A percentile compares a stretch with the other conserved stretches of the same genome.
Evolutionary conservation across 2,113 vertebrate genomes (phyloP).

Genomic region (Hemiprocne comata): DNA sequence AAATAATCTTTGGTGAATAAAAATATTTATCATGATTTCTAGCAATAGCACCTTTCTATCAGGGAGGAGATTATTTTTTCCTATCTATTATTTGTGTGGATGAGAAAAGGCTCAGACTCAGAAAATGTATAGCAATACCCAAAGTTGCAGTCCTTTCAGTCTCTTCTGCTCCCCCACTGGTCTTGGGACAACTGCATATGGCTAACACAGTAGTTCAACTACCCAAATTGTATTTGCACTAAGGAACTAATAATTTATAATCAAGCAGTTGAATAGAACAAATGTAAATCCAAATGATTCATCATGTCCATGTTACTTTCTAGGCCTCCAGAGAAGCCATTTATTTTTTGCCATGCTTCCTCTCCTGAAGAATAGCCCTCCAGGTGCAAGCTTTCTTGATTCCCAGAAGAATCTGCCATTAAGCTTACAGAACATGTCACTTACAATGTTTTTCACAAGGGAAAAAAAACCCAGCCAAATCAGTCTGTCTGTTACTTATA

Average conservation of each 20-base stretch:
- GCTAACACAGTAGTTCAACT: neutral
- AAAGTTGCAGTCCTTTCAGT: neutral
- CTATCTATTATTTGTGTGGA: neutral
- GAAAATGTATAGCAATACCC: neutral
- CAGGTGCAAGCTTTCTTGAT: neutral
- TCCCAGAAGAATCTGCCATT: neutral
- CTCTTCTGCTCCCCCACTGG: neutral
- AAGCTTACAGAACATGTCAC: neutral
- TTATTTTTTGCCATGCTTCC: slow-evolving; percentile 8
- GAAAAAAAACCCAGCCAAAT: neutral
- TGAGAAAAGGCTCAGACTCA: neutral
- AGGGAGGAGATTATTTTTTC: neutral
- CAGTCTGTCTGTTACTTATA: neutral
- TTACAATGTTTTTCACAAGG: neutral
- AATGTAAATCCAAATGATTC: neutral
- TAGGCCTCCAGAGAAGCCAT: neutral
- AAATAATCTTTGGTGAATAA: neutral
- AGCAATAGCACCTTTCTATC: neutral
- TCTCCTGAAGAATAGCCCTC: neutral
- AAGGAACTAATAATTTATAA: neutral
- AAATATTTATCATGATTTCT: neutral
- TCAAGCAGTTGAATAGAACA: neutral
- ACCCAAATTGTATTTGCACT: neutral
- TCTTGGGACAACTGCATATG: neutral
- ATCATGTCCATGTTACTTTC: neutral